phyloP scores from a whole-genome alignment of 2,888 invertebrate species.

The Troides oblongomaculatus region DNA sequence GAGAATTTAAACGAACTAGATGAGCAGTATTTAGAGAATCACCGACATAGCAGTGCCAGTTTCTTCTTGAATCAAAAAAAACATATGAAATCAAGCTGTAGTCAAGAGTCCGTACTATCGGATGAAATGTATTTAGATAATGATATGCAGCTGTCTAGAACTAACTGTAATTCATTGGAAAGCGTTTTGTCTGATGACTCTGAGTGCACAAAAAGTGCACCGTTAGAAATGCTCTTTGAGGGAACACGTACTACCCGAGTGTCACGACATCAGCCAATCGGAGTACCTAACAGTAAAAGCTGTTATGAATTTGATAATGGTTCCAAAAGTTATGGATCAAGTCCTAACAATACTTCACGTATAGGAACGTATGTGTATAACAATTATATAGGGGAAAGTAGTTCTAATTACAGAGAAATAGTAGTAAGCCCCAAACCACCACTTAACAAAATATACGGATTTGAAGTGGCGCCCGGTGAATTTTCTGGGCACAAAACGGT shows the following conservation, averaged over 20 bases:
- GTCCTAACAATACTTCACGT: slow-evolving; percentile 79
- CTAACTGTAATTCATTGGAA: slow-evolving; percentile 88
- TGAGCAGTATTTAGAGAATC: slow-evolving; percentile 74
- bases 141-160: slow-evolving; percentile 81
- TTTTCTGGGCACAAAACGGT: slow-evolving; percentile 66
- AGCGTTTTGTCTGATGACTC: slow-evolving; percentile 90
- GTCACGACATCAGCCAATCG: slow-evolving; percentile 44
- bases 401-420: slow-evolving; percentile 41
- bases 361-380: slow-evolving; percentile 80
- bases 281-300: slow-evolving; percentile 71
- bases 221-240: slow-evolving; percentile 85
- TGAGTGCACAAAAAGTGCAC: slow-evolving; percentile 88
- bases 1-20: slow-evolving; percentile 69
- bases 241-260: slow-evolving; percentile 71
- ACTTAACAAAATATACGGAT: slow-evolving; percentile 61
- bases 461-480: slow-evolving; percentile 61
- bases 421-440: slow-evolving; percentile 48
- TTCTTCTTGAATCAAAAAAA: slow-evolving; percentile 87
- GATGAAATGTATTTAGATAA: slow-evolving; percentile 82
- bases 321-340: slow-evolving; percentile 83
- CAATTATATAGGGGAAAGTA: slow-evolving; percentile 57
- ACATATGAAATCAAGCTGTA: slow-evolving; percentile 81
- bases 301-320: slow-evolving; percentile 76
- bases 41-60: slow-evolving; percentile 87
- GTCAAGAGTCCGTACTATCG: slow-evolving; percentile 89